These are phyloP conservation scores for Noctilio leporinus DNA, from an alignment of 2,113 vertebrate genomes.

Conservation along the genomic window DNA sequence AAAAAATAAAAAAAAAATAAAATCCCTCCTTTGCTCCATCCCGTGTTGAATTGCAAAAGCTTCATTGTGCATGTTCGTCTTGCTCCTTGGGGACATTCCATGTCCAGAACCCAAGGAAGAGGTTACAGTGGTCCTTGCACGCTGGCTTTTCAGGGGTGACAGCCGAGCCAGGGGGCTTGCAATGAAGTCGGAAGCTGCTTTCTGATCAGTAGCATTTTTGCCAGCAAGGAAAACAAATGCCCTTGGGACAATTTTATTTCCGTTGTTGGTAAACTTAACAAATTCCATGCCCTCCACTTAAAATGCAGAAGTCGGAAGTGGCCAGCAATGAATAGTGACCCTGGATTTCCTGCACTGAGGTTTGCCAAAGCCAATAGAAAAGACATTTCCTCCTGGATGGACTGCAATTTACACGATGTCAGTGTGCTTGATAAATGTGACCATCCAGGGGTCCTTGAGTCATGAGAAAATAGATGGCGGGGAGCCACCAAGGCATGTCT, in stretches of 20 bases:
- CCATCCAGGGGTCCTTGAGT: neutral
- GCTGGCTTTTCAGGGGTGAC: neutral
- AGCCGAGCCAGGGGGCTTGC: neutral
- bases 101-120: neutral
- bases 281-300: neutral
- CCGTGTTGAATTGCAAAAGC: constrained; percentile 6
- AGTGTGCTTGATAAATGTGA: neutral
- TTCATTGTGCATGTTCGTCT: neutral
- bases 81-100: neutral
- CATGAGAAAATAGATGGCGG: neutral
- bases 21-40: neutral
- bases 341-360: neutral
- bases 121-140: neutral
- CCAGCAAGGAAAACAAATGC: neutral
- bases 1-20: neutral
- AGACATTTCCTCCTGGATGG: neutral
- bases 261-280: neutral
- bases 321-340: neutral
- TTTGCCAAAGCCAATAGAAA: neutral
- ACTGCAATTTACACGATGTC: neutral
- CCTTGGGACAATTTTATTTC: neutral
- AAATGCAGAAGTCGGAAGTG: neutral
- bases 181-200: neutral
- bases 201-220: neutral
- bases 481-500: neutral